phyloP scores from a whole-genome alignment of 2,888 invertebrate genomes.

The Boloria selene region DNA sequence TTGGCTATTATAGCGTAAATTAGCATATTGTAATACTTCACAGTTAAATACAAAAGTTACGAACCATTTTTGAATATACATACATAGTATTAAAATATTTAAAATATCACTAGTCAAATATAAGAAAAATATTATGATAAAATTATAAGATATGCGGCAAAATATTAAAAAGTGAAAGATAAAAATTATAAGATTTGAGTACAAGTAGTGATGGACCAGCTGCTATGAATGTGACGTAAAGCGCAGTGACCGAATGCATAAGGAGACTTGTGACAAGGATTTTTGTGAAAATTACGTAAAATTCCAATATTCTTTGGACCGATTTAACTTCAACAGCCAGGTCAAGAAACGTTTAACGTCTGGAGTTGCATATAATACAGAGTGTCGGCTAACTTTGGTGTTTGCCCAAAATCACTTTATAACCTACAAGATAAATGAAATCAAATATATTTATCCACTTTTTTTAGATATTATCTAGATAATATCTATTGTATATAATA shows the following conservation, averaged over 20 bases:
- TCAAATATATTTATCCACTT: too few species aligned
- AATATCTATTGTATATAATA: too few species aligned
- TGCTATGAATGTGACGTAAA: slow-evolving; percentile 36
- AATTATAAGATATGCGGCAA: slow-evolving; percentile 1
- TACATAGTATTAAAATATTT: too few species aligned
- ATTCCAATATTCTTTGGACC: slow-evolving; percentile 36
- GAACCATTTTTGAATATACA: too few species aligned
- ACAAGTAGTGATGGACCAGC: slow-evolving; percentile 26
- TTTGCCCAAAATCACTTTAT: slow-evolving; percentile 4
- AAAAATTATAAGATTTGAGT: slow-evolving; percentile 18
- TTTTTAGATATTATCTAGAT: too few species aligned
- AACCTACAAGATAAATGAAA: not conserved
- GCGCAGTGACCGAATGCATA: slow-evolving; percentile 35
- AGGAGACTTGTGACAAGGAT: slow-evolving; percentile 36
- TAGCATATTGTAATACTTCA: too few species aligned
- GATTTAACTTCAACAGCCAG: slow-evolving; percentile 30
- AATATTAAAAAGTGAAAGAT: slow-evolving; percentile 4
- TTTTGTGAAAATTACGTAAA: slow-evolving; percentile 37
- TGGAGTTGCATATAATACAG: slow-evolving; percentile 11
- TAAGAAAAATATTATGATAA: not conserved
- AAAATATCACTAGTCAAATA: too few species aligned
- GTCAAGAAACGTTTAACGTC: slow-evolving; percentile 22
- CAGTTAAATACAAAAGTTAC: too few species aligned
- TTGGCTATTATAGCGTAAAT: too few species aligned
- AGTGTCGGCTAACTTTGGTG: slow-evolving; percentile 12